Conservation (phyloP, 2,797 vertebrate genomes). For the Oophaga sylvatica region DNA sequence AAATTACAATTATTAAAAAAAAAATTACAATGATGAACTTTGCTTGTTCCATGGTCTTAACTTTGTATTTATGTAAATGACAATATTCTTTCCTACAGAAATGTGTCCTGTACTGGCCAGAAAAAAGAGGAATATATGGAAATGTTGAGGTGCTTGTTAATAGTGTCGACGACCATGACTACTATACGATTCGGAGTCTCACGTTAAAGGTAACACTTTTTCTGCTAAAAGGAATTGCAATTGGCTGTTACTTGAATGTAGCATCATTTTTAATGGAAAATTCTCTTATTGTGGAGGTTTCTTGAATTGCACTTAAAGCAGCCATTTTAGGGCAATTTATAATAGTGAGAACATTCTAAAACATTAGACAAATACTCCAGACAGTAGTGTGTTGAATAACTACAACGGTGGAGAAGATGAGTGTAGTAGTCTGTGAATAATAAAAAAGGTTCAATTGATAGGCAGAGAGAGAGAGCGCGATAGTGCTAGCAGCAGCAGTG, state of each 20-base stretch:
- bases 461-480: no score
- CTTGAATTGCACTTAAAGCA: background rate
- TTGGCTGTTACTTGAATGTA: background rate
- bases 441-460: no score
- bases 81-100: slow-evolving; percentile 76
- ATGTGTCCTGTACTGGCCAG: slow-evolving; percentile 97
- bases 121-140: slow-evolving; percentile 94
- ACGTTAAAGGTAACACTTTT: slow-evolving; percentile 84
- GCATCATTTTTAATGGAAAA: background rate
- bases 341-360: no score
- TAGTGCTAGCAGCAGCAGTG: no score
- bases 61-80: background rate
- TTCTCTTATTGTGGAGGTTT: background rate
- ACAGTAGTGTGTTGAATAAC: no score
- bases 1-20: no score
- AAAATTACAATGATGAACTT: background rate
- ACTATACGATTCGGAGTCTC: slow-evolving; percentile 87
- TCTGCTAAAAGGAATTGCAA: background rate
- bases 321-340: no score
- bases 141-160: slow-evolving; percentile 89
- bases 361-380: no score
- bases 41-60: background rate
- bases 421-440: no score
- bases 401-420: no score
- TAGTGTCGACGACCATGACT: slow-evolving; percentile 84